These are phyloP conservation scores for Clepsis dumicolana DNA, from an alignment of 2,888 invertebrate species.

Conservation along the genomic window DNA sequence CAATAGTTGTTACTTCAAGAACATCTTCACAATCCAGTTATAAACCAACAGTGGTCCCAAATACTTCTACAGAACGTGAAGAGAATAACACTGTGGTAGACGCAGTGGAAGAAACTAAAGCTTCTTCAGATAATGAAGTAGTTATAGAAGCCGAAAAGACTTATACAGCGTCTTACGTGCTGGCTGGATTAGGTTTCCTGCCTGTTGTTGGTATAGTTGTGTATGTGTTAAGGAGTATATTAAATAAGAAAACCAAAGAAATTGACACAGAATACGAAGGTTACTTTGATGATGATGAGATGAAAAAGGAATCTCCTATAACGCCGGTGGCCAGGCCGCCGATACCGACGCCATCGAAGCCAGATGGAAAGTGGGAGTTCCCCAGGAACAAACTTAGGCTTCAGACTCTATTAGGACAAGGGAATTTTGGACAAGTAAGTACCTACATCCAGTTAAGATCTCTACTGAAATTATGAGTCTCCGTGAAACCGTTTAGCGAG, in stretches of 20 bases:
- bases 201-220: constrained; percentile 86
- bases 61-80: constrained; percentile 53
- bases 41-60: constrained; percentile 57
- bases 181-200: constrained; percentile 87
- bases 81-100: constrained; percentile 56
- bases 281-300: constrained; percentile 86
- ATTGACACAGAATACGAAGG: constrained; percentile 87
- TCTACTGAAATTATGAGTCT: too few relatives aligned
- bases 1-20: constrained; percentile 76
- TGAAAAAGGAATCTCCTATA: constrained; percentile 82
- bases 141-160: constrained; percentile 86
- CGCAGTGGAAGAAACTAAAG: constrained; percentile 56
- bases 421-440: constrained; percentile 93
- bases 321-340: constrained; percentile 86
- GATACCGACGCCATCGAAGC: constrained; percentile 81
- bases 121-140: constrained; percentile 80
- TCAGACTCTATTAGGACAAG: constrained; percentile 93
- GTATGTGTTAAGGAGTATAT: constrained; percentile 84
- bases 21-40: constrained; percentile 76
- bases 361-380: constrained; percentile 90
- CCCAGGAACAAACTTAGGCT: constrained; percentile 91
- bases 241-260: constrained; percentile 84
- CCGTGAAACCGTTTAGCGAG: too few relatives aligned
- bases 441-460: background rate
- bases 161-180: constrained; percentile 87